A percentile compares a stretch with the other conserved stretches of the same genome.
These are phyloP conservation scores for Passer montanus DNA, from an alignment of 2,113 vertebrate species.

Conservation along the genomic window DNA sequence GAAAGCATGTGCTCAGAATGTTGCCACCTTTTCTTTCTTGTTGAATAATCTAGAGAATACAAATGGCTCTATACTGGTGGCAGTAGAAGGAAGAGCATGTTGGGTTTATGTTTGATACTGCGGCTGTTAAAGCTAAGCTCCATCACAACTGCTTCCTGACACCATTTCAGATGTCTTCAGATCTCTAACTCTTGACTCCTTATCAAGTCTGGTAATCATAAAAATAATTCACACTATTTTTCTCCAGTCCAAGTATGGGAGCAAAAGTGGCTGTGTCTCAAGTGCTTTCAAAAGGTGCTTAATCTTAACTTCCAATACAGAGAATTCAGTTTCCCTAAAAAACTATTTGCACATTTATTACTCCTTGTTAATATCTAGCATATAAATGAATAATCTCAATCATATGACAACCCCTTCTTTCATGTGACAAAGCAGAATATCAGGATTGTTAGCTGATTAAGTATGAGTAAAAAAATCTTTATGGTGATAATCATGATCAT, in stretches of 20 bases:
- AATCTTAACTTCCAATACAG: background rate
- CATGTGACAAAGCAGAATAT: background rate
- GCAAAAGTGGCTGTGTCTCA: background rate
- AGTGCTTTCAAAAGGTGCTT: background rate
- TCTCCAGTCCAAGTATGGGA: background rate
- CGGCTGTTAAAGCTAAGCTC: background rate
- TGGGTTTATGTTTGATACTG: background rate
- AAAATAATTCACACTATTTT: background rate
- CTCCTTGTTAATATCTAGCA: background rate
- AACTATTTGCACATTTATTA: background rate
- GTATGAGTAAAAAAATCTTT: background rate
- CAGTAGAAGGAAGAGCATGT: background rate
- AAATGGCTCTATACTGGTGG: fast-evolving
- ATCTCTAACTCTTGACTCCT: background rate
- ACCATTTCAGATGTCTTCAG: background rate
- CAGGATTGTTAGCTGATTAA: background rate
- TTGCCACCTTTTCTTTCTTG: background rate
- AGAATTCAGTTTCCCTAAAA: background rate
- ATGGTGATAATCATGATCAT: background rate
- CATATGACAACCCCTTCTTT: background rate
- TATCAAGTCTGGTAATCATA: background rate
- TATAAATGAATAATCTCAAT: background rate
- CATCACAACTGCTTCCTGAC: background rate
- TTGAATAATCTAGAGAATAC: background rate
- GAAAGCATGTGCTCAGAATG: background rate